Evolutionary conservation across 1,140 invertebrate species (phyloP).

Genomic region (Drosophila takahashii): DNA sequence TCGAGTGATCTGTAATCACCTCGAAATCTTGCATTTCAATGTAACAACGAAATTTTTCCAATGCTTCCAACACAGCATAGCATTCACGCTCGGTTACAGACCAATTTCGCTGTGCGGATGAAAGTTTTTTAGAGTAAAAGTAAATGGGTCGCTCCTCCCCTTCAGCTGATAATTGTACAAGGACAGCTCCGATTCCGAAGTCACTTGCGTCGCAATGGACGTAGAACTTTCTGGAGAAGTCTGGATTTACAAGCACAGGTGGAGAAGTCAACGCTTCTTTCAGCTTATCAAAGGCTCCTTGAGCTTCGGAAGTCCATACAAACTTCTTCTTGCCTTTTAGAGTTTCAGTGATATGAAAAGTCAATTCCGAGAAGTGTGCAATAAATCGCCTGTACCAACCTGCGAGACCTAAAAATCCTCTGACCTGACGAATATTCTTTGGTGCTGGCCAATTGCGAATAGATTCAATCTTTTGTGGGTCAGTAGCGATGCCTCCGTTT

Average conservation of each 20-base stretch:
- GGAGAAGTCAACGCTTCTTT: too few species aligned
- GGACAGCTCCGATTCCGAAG: background rate
- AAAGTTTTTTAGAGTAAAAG: background rate
- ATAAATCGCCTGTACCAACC: background rate
- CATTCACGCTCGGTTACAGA: background rate
- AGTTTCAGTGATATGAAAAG: background rate
- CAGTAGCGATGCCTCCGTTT: too few species aligned
- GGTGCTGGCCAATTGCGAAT: background rate
- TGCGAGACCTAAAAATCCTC: background rate
- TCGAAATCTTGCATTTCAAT: background rate
- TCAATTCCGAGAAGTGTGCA: too few species aligned
- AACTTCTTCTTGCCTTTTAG: too few species aligned
- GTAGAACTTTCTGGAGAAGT: background rate
- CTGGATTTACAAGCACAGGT: background rate
- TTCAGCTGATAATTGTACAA: background rate
- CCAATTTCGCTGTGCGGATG: background rate
- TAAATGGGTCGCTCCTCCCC: background rate
- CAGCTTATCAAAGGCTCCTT: too few species aligned
- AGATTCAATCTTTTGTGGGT: background rate
- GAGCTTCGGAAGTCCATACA: too few species aligned
- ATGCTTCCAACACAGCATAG: background rate
- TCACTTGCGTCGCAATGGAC: background rate
- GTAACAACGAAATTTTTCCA: background rate
- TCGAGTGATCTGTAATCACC: background rate
- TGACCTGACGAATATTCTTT: background rate